Evolutionary conservation across 2,113 vertebrate species (phyloP).

Genomic region (Melanocharis versteri): DNA sequence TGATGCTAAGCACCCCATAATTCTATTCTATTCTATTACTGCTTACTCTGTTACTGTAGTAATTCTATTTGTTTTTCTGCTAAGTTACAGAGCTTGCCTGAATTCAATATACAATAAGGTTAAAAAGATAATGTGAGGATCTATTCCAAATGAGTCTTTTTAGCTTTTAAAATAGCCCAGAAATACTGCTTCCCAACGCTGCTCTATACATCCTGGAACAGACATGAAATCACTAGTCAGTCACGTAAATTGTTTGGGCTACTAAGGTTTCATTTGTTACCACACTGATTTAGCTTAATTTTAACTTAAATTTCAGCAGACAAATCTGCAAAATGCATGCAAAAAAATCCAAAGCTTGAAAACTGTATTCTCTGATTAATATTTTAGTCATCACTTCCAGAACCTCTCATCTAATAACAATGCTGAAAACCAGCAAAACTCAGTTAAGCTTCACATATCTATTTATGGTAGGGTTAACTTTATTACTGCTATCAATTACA

Average conservation of each 20-base stretch:
- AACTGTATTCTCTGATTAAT: background rate
- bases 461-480: background rate
- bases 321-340: background rate
- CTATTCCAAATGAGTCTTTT: background rate
- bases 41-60: background rate
- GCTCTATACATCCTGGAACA: background rate
- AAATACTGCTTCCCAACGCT: background rate
- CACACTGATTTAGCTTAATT: background rate
- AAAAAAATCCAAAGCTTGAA: background rate
- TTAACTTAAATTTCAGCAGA: background rate
- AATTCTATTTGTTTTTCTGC: background rate
- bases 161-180: background rate
- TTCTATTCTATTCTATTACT: background rate
- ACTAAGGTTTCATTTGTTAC: background rate
- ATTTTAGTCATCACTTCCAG: background rate
- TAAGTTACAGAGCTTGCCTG: background rate
- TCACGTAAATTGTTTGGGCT: background rate
- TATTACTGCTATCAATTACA: background rate
- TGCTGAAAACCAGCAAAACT: background rate
- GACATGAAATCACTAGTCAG: background rate
- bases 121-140: background rate
- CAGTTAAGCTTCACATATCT: background rate
- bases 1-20: background rate
- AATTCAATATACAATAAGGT: background rate
- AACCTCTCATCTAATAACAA: background rate